Evolutionary conservation across 2,797 vertebrate species (phyloP).

Genomic region (Microchirus variegatus): DNA sequence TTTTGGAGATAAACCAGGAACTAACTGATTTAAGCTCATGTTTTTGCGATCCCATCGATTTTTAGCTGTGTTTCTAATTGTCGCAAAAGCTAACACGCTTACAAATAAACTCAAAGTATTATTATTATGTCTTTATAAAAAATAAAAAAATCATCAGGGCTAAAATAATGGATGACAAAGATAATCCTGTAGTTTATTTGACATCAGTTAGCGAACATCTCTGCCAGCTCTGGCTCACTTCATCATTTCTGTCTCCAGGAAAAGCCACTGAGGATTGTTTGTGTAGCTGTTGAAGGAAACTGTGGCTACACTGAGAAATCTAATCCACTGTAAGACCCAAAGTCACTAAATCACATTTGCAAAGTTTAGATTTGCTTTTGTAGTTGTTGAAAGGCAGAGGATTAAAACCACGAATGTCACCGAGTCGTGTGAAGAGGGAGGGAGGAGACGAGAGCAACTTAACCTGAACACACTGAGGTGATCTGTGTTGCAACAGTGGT

Average conservation of each 20-base stretch:
- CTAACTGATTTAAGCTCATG: too few species aligned
- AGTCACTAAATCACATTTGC: slow-evolving; percentile 20
- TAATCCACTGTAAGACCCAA: slow-evolving; percentile 7
- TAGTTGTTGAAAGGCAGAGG: background rate
- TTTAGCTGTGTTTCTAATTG: too few species aligned
- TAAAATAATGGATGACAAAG: background rate
- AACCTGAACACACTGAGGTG: slow-evolving; percentile 30
- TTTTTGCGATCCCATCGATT: too few species aligned
- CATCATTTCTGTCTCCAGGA: slow-evolving; percentile 23
- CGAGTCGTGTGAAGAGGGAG: background rate
- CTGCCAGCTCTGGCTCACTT: background rate
- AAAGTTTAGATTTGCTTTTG: slow-evolving; percentile 30
- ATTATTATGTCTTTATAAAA: background rate
- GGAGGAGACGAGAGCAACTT: slow-evolving; percentile 7
- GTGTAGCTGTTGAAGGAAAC: slow-evolving; percentile 26
- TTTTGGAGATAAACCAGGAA: too few species aligned
- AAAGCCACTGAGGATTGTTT: slow-evolving; percentile 30
- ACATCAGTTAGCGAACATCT: background rate
- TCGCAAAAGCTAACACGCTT: too few species aligned
- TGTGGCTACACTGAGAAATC: slow-evolving; percentile 21
- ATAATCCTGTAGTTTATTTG: slow-evolving; percentile 1
- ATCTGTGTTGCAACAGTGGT: slow-evolving; percentile 28
- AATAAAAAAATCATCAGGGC: background rate
- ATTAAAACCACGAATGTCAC: slow-evolving; percentile 1
- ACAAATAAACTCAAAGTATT: too few species aligned